Base-by-base conservation (phyloP, 2,797 vertebrate genomes). In the Babyrousa celebensis region DNA sequence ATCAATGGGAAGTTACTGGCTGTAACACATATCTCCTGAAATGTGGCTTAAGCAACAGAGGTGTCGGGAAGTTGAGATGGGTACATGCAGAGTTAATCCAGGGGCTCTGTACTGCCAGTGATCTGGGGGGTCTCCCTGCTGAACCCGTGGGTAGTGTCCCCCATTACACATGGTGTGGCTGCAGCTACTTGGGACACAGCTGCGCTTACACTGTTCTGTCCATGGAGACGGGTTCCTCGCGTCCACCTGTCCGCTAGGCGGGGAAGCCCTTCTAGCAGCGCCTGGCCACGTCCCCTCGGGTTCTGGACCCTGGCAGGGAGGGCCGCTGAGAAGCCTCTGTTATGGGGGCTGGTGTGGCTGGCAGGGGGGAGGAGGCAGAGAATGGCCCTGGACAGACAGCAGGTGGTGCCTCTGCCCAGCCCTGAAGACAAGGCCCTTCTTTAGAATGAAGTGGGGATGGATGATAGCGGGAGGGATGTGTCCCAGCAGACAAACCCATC, bases 181-280 rank as follows among this genome's bases (percentile, higher is more conserved):
- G 1, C 20, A 21, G 83, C 65, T 21, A 3, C 21, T 20, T 0
- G 0, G 80, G 62, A 21, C 25, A 48, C 0, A 0, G 27, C 16
- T 18, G 1, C 16, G n/a, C 40, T 16, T 20, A 2, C 14, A 4
- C 11, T 0, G n/a, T 21, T 3, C 5, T 16, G 23, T 12, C 54
- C n/a, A 1, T 9, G 54, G 6, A 21, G 92, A 29, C 75, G 11
- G 12, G 29, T 36, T 27, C 43, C 5, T 29, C 48, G 16, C 25
- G 14, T 4, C 12, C 12, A 5, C 25, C 36, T 15, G 63, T 70
- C 18, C 25, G 0, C 17, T 23, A 62, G 40, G 40, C 43, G 12
- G 12, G 54, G 56, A 71, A 58, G 7, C 40, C 54, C 52, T n/a
- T 15, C 65, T 14, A 5, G 9, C 36, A 29, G 65, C 3, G 0